phyloP scores from a whole-genome alignment of 2,888 invertebrate species.

The Leuctra nigra region DNA sequence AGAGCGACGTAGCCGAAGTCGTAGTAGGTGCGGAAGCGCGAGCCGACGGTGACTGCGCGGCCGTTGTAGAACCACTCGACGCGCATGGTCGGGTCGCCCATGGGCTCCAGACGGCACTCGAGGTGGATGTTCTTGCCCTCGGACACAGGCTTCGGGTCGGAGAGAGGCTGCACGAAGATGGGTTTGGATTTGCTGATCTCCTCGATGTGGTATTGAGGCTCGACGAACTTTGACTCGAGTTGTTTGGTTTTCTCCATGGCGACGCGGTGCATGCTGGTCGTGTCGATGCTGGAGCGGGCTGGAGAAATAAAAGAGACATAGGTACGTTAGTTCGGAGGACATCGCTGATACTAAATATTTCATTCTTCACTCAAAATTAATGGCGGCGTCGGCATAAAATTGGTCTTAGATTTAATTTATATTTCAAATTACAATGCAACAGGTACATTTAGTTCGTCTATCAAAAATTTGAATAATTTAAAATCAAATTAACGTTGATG shows the following conservation, averaged over 20 bases:
- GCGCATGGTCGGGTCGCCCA: constrained; percentile 93
- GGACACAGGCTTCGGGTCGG: constrained; percentile 74
- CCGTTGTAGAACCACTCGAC: constrained; percentile 97
- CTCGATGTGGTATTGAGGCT: constrained; percentile 83
- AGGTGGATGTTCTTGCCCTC: constrained; percentile 88
- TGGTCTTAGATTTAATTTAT: too few species aligned
- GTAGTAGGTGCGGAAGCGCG: constrained; percentile 89
- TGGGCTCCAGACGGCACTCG: constrained; percentile 87
- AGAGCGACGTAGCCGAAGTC: constrained; percentile 97
- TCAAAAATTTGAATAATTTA: too few species aligned
- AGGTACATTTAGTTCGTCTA: too few species aligned
- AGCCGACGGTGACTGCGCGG: constrained; percentile 74
- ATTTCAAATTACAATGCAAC: too few species aligned
- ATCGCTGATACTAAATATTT: too few species aligned
- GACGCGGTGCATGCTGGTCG: constrained; percentile 82
- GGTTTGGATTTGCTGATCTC: constrained; percentile 92
- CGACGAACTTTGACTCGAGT: constrained; percentile 78
- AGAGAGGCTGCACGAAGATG: constrained; percentile 84
- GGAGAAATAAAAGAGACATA: constrained; percentile 13
- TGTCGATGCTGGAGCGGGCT: constrained; percentile 86
- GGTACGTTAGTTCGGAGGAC: too few species aligned
- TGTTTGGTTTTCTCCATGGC: constrained; percentile 82
- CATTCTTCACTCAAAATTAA: too few species aligned
- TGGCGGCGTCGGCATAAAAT: too few species aligned
- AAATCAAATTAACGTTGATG: too few species aligned